Evolutionary conservation across 2,888 invertebrate species (phyloP).

Genomic region (Megaustenia siamemsis): DNA sequence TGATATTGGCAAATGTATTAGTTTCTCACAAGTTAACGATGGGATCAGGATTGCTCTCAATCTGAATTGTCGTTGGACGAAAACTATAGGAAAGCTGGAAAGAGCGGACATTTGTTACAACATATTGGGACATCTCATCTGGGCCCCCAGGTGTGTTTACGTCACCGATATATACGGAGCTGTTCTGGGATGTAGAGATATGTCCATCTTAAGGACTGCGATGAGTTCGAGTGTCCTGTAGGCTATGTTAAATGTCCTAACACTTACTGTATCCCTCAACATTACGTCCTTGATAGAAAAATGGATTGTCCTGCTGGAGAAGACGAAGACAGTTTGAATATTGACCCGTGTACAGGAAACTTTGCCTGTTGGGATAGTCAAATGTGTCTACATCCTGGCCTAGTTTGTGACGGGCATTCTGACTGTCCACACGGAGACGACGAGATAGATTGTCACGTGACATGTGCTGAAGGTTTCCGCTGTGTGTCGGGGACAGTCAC

Average conservation of each 20-base stretch:
- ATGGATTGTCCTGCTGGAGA: slow-evolving; percentile 26
- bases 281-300: neutral
- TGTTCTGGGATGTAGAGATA: slow-evolving; percentile 22
- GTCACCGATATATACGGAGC: slow-evolving; percentile 13
- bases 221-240: slow-evolving; percentile 31
- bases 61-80: slow-evolving; percentile 63
- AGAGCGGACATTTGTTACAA: neutral
- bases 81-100: slow-evolving; percentile 1
- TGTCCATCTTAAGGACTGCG: slow-evolving; percentile 78
- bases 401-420: slow-evolving; percentile 58
- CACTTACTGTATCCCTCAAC: slow-evolving; percentile 36
- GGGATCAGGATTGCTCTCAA: slow-evolving; percentile 68
- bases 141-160: slow-evolving; percentile 26
- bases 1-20: slow-evolving; percentile 68
- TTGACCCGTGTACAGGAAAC: neutral
- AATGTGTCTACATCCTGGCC: slow-evolving; percentile 52
- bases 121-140: neutral
- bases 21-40: slow-evolving; percentile 68
- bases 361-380: slow-evolving; percentile 32
- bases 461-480: slow-evolving; percentile 53
- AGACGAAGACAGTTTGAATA: neutral
- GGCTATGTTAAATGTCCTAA: slow-evolving; percentile 27
- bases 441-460: slow-evolving; percentile 57
- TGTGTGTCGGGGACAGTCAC: slow-evolving; percentile 53
- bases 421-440: slow-evolving; percentile 61